Conservation (phyloP, 2,888 invertebrate genomes). For the Sympetrum striolatum region DNA sequence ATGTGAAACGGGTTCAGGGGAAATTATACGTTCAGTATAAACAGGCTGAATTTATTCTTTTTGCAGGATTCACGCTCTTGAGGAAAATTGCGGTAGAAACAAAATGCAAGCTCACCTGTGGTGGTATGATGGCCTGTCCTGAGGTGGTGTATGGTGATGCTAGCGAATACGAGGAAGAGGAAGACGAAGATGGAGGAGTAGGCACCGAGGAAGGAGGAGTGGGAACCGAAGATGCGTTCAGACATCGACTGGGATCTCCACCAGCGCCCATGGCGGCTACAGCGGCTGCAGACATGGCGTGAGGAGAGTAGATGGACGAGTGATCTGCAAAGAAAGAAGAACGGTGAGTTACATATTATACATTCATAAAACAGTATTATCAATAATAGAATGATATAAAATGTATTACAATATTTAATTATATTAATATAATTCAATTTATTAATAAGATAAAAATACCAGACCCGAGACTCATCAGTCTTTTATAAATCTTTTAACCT, state of each 20-base stretch:
- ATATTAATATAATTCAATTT: too few species aligned
- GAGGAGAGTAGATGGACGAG: neutral
- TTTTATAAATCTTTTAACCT: too few species aligned
- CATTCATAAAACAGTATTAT: too few species aligned
- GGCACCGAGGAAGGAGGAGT: conserved; percentile 28
- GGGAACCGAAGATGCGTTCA: conserved; percentile 25
- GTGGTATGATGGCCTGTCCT: conserved; percentile 25
- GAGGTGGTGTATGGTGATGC: conserved; percentile 26
- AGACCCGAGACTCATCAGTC: too few species aligned
- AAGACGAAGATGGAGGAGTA: conserved; percentile 6
- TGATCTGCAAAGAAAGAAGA: neutral
- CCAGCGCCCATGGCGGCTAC: conserved; percentile 25
- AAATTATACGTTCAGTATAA: too few species aligned
- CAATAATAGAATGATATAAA: too few species aligned
- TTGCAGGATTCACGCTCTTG: neutral
- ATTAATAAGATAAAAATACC: too few species aligned
- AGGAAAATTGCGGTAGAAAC: neutral
- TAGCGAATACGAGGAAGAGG: conserved; percentile 10
- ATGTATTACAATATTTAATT: too few species aligned
- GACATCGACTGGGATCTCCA: neutral
- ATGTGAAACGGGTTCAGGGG: too few species aligned
- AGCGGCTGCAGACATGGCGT: conserved; percentile 17
- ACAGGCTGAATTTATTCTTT: neutral
- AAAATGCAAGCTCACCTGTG: conserved; percentile 3
- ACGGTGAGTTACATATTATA: neutral